Base-by-base conservation (phyloP, 2,797 vertebrate species). In the Trachops cirrhosus region DNA sequence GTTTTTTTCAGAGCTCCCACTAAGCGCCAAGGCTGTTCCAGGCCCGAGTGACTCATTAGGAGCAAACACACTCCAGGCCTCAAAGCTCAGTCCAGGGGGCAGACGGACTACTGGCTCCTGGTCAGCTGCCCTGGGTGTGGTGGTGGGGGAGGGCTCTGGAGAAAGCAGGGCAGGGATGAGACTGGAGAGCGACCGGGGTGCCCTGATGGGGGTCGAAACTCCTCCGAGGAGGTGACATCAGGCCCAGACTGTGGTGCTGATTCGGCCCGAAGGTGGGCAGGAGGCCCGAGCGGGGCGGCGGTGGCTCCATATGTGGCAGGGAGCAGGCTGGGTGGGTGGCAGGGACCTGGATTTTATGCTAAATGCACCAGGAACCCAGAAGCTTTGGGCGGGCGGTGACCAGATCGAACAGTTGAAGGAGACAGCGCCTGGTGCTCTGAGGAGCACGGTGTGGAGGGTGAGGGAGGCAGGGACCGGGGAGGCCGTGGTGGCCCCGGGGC, bases 401-500 rank as follows among this genome's bases (percentile, higher is more conserved):
- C 0, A 3, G 41, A 71, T 8, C 29, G 3, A 3, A 39, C 10
- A 22, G 50, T 9, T 48, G 41, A 26, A 16, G 37, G n/a, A 24
- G 82, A 54, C 32, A 16, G 3, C 37, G 14, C n/a, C 50, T 9
- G 15, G 12, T 12, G 52, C 78, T 24, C n/a, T n/a, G 41, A 46
- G 21, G 48, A 15, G 15, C 1, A 0, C 21, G 19, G 26, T 3
- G 21, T 26, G 37, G 22, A 1, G 16, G 0, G 24, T 2, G 16
- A 15, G 52, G 44, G 41, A 37, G 41, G 16, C 18, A 2, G 59
- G 73, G 34, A 26, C 22, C 22, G 7, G 54, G 59, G 46, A 19
- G 62, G 59, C 34, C 6, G 22, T 2, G 54, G 57, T 4, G 15
- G 26, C 19, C 4, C 57, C 15, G 19, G 46, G 8, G 10, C 48